Conservation (phyloP, 1,140 invertebrate genomes). For the Lepidurus packardi region DNA sequence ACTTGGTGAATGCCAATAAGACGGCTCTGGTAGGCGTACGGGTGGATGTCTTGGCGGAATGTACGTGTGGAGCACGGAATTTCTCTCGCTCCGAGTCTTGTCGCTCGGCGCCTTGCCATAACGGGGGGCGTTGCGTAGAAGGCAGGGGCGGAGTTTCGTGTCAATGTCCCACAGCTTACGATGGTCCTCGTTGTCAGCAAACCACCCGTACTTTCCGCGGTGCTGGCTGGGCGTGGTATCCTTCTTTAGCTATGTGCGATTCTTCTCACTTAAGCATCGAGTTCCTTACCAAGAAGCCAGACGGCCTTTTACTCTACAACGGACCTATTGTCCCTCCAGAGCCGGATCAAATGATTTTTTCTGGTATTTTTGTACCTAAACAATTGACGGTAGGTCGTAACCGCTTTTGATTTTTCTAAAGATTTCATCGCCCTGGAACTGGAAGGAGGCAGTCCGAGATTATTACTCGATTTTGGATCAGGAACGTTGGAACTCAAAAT, state of each 20-base stretch:
- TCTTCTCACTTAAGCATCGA: constrained; percentile 89
- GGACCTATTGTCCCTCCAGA: constrained; percentile 90
- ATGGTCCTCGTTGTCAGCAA: constrained; percentile 92
- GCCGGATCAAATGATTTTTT: constrained; percentile 77
- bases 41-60: constrained; percentile 80
- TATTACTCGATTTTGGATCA: constrained; percentile 91
- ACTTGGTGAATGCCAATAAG: constrained; percentile 94
- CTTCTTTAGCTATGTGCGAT: constrained; percentile 90
- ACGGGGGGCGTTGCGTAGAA: constrained; percentile 88
- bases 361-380: constrained; percentile 47
- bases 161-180: constrained; percentile 82
- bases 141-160: constrained; percentile 78
- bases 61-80: constrained; percentile 83
- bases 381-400: neutral
- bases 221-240: constrained; percentile 93
- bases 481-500: constrained; percentile 83
- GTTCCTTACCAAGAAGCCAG: constrained; percentile 82
- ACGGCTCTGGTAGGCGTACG: constrained; percentile 88
- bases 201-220: constrained; percentile 86
- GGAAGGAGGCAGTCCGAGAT: constrained; percentile 77
- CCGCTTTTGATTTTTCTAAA: constrained; percentile 38
- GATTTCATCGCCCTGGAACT: constrained; percentile 92
- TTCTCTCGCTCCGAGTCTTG: constrained; percentile 85
- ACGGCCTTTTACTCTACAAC: constrained; percentile 92
- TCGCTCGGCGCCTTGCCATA: constrained; percentile 81